Base-by-base conservation (phyloP, 2,113 vertebrate species). In the Aythya baeri region DNA sequence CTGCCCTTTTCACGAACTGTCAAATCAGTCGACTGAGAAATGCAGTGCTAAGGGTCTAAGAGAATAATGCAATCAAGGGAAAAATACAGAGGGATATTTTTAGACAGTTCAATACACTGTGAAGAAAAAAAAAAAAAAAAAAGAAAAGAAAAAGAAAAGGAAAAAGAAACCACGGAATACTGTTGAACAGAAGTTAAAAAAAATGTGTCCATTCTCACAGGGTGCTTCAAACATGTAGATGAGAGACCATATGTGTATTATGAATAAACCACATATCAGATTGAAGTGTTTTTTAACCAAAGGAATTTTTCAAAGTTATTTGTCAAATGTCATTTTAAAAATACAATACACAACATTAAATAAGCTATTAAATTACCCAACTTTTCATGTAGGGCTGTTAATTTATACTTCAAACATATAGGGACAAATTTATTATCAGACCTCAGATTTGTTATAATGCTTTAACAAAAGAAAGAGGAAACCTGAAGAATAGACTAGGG, bases 1-100 rank as follows among this genome's bases (percentile, higher is more conserved):
- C 59, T 86, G 89, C 15, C 38, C 63, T 94, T 94, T 88, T 88
- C 57, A 62, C 2, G 4, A 91, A 91, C 15, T 71, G 63, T 81
- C 79, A 94, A 80, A 79, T 73, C 84, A 91, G 22, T 83, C 36
- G 50, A n/a, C 36, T 86, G 63, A 90, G 79, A 89, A 96, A 83
- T 52, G 32, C 38, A 75, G 10, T 79, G 12, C 22, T 80, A 83
- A 66, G 22, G 4, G 12, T 62, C 11, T 38, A 66, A 87, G 31
- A 77, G 63, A 96, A 93, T 59, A 95, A 91, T 63, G 55, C 18
- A 83, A 71, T 80, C 36, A 66, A 9, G 25, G 32, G 5, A 36
- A 93, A 94, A 91, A 13, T 27, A 58, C 13, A 43, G 26, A 17
- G 74, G 65, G 43, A 18, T 76, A 85, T 87, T 94, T 92, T 94